A percentile compares a stretch with the other conserved stretches of the same genome.
phyloP scores from a whole-genome alignment of 2,113 vertebrate species.

The Mormoops blainvillei region DNA sequence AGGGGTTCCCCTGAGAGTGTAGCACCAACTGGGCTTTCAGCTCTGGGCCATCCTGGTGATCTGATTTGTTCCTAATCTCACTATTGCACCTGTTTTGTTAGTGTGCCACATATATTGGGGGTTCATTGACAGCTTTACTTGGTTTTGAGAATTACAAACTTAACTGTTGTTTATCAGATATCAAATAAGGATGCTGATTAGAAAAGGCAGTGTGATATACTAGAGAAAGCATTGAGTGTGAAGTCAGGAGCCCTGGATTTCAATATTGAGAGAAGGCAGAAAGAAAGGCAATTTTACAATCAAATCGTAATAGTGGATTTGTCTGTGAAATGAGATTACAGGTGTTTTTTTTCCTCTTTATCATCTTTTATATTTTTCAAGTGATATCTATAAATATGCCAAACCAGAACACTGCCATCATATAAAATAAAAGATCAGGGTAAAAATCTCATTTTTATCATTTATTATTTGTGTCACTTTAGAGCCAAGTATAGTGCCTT shows the following conservation, averaged over 20 bases:
- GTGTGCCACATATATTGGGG: neutral
- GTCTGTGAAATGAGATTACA: neutral
- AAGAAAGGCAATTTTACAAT: neutral
- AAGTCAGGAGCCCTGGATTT: neutral
- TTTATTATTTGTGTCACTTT: neutral
- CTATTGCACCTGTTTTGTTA: neutral
- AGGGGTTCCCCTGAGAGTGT: neutral
- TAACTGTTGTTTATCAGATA: neutral
- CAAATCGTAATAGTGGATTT: neutral
- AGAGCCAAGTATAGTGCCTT: neutral
- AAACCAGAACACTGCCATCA: neutral
- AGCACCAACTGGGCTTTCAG: neutral
- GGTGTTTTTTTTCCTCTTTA: neutral
- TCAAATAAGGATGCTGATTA: neutral
- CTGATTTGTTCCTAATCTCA: neutral
- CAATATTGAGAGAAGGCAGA: neutral
- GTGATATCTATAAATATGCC: neutral
- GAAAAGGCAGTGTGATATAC: neutral
- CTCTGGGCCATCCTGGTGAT: neutral
- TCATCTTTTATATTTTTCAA: neutral
- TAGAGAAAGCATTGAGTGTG: neutral
- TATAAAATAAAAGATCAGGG: neutral
- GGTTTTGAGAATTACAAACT: constrained; percentile 25
- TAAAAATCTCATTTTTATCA: neutral
- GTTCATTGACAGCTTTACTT: neutral